Base-by-base conservation (phyloP, 2,888 invertebrate species). In the Hanleya hanleyi region DNA sequence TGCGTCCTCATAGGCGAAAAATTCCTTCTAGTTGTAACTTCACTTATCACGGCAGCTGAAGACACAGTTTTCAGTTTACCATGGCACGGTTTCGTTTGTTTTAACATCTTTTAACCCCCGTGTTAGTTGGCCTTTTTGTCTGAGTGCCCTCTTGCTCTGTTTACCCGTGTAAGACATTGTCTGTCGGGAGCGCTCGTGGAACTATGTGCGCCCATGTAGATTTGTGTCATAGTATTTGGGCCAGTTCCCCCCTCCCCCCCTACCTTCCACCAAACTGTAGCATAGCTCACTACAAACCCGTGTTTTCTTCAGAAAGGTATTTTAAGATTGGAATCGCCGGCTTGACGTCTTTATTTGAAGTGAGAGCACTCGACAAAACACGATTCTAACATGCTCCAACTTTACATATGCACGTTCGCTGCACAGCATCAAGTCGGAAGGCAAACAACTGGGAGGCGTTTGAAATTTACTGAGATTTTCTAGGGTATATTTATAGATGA, bases 81-180 rank as follows among this genome's bases (percentile, higher is more conserved):
- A 26, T 57, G 57, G 57, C 57, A 57, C 57, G 57, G 29, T 57
- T 57, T 57, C 57, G 29, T 57, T 57, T 57, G 57, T 57, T 57
- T 57, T 29, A 29, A 29, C 57, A 57, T 57, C 57, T 57, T 57
- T 57, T 57, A 57, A 26, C 57, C 22, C 29, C 3, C 57, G 29
- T 57, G 57, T 15, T 15, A 57, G 22, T 15, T 57, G 57, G 57
- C 57, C 57, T 57, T 26, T 57, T 29, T 22, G 12, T 26, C 12
- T 32, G 32, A 22, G 26, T 4, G 7, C 2, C 22, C 12, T 22
- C 9, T 26, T 26, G 32, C 1, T 32, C 7, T 57, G 57, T 57
- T 57, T 57, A 32, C 32, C 1, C 15, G 15, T 32, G 12, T 32
- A 29, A 57, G 57, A 2, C 57, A 57, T 15, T n/a, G 57, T 18